Conservation (phyloP, 2,888 invertebrate genomes). For the Catocala fraxini region DNA sequence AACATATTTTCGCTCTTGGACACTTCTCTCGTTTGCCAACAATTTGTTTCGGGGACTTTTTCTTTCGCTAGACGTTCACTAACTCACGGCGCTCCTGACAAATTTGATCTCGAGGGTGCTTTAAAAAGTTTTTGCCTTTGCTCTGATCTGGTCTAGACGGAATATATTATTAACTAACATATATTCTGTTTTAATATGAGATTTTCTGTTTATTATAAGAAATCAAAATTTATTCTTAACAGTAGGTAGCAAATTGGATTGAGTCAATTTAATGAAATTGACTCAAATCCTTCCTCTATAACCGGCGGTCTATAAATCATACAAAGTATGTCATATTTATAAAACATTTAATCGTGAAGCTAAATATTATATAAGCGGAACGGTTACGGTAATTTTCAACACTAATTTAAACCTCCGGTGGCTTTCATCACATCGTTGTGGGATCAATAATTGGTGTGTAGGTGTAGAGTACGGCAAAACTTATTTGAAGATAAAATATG, state of each 20-base stretch:
- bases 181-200: neutral
- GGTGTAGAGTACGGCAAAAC: conserved; percentile 38
- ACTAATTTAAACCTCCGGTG: conserved; percentile 67
- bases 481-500: conserved; percentile 8
- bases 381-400: conserved; percentile 72
- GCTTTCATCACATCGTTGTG: conserved; percentile 63
- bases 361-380: conserved; percentile 54
- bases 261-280: neutral
- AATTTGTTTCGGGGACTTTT: conserved; percentile 83
- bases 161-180: conserved; percentile 56
- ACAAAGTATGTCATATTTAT: conserved; percentile 29
- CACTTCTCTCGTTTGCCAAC: conserved; percentile 84
- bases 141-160: conserved; percentile 72
- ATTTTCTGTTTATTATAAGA: neutral
- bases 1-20: conserved; percentile 85
- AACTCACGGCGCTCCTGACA: conserved; percentile 72
- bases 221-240: neutral
- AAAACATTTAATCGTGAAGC: conserved; percentile 35
- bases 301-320: conserved; percentile 23
- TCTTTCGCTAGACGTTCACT: conserved; percentile 66
- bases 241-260: neutral
- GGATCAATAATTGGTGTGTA: conserved; percentile 64
- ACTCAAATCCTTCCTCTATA: neutral
- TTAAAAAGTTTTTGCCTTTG: conserved; percentile 69
- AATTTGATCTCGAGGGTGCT: conserved; percentile 78